Evolutionary conservation across 2,888 invertebrate species (phyloP).

Genomic region (Melipona bicolor): DNA sequence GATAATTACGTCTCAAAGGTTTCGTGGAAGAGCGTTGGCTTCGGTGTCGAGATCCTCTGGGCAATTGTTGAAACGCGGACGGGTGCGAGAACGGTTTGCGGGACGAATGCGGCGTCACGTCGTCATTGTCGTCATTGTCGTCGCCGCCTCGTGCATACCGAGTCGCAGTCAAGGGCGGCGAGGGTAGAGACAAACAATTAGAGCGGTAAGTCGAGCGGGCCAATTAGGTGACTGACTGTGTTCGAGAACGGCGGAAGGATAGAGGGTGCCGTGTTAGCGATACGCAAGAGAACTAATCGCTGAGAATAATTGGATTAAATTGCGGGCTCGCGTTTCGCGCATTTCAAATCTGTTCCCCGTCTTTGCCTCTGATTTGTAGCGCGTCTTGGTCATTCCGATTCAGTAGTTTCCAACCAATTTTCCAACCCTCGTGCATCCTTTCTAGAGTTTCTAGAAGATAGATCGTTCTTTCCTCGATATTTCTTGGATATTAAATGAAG

Average conservation of each 20-base stretch:
- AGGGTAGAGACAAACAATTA: slow-evolving; percentile 63
- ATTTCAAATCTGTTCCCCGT: slow-evolving; percentile 32
- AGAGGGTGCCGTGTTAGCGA: slow-evolving; percentile 34
- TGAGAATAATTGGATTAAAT: slow-evolving; percentile 74
- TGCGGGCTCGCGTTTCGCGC: slow-evolving; percentile 55
- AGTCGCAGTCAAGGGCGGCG: slow-evolving; percentile 25
- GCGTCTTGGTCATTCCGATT: background rate
- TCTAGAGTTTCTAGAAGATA: no score
- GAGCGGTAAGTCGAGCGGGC: slow-evolving; percentile 65
- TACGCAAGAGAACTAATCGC: slow-evolving; percentile 70
- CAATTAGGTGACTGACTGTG: slow-evolving; percentile 65
- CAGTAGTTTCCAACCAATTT: no score
- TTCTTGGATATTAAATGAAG: no score
- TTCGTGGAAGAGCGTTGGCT: background rate
- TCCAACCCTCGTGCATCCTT: no score
- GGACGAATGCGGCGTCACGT: slow-evolving; percentile 24
- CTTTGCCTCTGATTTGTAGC: slow-evolving; percentile 36
- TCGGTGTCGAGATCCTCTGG: slow-evolving; percentile 26
- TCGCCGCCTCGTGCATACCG: slow-evolving; percentile 46
- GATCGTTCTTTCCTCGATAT: no score
- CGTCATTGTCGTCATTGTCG: slow-evolving; percentile 41
- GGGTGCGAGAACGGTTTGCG: slow-evolving; percentile 4
- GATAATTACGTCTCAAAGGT: slow-evolving; percentile 57
- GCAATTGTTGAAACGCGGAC: slow-evolving; percentile 35
- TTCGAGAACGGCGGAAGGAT: slow-evolving; percentile 52